phyloP scores from a whole-genome alignment of 2,888 invertebrate species.

The Caenorhabditis sp. region DNA sequence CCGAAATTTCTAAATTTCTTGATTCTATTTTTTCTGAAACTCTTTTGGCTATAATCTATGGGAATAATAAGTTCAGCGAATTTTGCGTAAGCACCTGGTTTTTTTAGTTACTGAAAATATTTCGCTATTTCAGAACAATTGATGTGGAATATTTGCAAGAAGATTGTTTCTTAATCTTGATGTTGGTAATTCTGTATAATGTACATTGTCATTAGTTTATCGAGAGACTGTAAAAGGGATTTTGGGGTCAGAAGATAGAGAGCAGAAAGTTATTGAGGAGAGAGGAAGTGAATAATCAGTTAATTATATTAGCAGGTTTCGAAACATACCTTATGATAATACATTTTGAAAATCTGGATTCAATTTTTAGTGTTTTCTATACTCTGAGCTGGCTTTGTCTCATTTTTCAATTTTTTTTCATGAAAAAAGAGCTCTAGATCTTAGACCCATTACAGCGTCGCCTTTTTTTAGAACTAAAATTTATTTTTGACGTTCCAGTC shows the following conservation, averaged over 20 bases:
- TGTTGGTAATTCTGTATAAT: not conserved
- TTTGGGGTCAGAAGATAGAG: not conserved
- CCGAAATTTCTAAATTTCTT: not conserved
- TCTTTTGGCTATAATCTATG: constrained; percentile 5
- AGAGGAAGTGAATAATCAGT: no score
- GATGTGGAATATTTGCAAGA: not conserved
- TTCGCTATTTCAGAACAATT: not conserved
- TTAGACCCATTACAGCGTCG: no score
- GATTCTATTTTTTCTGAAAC: constrained; percentile 9
- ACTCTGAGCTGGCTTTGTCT: no score
- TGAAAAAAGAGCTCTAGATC: no score
- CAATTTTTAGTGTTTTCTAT: no score
- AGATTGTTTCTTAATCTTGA: not conserved
- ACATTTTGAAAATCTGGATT: no score
- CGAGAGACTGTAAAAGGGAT: not conserved
- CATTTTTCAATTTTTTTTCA: no score
- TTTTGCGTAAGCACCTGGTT: constrained; percentile 4
- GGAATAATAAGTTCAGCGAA: constrained; percentile 7
- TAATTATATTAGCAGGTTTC: no score
- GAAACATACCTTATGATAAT: no score
- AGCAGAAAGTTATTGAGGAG: no score
- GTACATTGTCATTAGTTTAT: not conserved
- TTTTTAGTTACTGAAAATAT: not conserved
- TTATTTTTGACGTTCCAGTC: no score
- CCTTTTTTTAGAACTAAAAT: no score